Percentiles rank a stretch among this genome's conserved stretches.
phyloP scores from a whole-genome alignment of 2,888 invertebrate genomes.

The Nineta flava region DNA sequence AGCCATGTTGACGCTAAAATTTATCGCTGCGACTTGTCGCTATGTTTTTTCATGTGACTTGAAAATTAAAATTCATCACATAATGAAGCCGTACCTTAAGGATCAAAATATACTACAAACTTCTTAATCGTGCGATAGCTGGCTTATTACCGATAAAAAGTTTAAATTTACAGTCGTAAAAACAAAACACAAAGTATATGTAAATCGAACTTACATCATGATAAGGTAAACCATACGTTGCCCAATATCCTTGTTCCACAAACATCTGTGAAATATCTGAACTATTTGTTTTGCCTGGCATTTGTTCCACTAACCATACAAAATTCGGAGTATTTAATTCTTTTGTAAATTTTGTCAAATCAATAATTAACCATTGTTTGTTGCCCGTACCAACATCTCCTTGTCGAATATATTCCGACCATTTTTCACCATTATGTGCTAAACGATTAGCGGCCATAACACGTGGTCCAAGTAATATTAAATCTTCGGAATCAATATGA shows the following conservation, averaged over 20 bases:
- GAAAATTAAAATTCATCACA: too few species aligned
- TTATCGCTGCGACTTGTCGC: too few species aligned
- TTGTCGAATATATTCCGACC: slow-evolving; percentile 51
- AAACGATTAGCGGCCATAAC: slow-evolving; percentile 72
- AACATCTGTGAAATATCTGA: slow-evolving; percentile 53
- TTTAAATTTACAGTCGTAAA: too few species aligned
- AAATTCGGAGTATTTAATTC: slow-evolving; percentile 19
- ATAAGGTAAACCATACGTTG: slow-evolving; percentile 46
- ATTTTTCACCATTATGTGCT: slow-evolving; percentile 50
- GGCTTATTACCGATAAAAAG: too few species aligned
- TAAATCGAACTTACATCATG: slow-evolving; percentile 25
- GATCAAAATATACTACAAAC: too few species aligned
- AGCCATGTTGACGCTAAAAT: too few species aligned
- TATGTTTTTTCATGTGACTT: too few species aligned
- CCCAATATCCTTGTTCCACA: slow-evolving; percentile 48
- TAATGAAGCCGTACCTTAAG: too few species aligned
- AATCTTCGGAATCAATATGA: slow-evolving; percentile 26
- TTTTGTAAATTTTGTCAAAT: slow-evolving; percentile 21
- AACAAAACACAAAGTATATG: too few species aligned
- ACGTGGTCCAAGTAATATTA: slow-evolving; percentile 43
- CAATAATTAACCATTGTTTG: slow-evolving; percentile 76
- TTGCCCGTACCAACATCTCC: slow-evolving; percentile 70
- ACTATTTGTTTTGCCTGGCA: slow-evolving; percentile 44
- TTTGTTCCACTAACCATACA: slow-evolving; percentile 63
- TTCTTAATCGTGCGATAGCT: too few species aligned